Conservation (phyloP, 2,888 invertebrate genomes). For the Diploptera punctata region DNA sequence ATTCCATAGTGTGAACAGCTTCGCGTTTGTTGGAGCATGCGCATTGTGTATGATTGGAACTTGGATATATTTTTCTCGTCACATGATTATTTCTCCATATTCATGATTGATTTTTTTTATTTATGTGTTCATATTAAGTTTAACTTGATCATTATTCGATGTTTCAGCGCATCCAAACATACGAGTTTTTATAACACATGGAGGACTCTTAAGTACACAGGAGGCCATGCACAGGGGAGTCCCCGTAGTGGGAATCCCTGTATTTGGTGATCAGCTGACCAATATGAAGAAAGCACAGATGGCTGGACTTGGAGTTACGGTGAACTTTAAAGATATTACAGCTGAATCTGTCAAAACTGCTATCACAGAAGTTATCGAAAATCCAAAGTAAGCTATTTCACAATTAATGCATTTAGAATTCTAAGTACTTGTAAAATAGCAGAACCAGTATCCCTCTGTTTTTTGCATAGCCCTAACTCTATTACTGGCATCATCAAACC, state of each 20-base stretch:
- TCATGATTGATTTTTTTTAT: no score
- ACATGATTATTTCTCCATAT: no score
- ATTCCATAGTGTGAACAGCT: no score
- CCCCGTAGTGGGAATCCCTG: constrained; percentile 61
- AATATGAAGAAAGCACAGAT: constrained; percentile 61
- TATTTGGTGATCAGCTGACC: constrained; percentile 61
- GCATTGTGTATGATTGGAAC: no score
- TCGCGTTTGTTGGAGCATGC: no score
- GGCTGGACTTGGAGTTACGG: constrained; percentile 58
- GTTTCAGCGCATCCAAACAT: constrained; percentile 62
- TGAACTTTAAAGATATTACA: constrained; percentile 54
- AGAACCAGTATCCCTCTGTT: no score
- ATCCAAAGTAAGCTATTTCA: constrained; percentile 54
- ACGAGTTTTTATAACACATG: constrained; percentile 64
- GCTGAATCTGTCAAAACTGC: constrained; percentile 53
- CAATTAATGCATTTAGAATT: no score
- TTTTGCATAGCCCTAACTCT: no score
- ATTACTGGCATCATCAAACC: no score
- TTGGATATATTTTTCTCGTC: no score
- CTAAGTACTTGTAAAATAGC: neutral
- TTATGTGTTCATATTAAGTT: no score
- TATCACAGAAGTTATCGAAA: constrained; percentile 55
- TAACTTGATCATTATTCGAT: no score
- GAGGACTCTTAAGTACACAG: constrained; percentile 63
- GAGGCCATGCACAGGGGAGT: constrained; percentile 60